Evolutionary conservation across 35 echinoderm and acorn worm species (phyloP).

Genomic region (Anneissia japonica): DNA sequence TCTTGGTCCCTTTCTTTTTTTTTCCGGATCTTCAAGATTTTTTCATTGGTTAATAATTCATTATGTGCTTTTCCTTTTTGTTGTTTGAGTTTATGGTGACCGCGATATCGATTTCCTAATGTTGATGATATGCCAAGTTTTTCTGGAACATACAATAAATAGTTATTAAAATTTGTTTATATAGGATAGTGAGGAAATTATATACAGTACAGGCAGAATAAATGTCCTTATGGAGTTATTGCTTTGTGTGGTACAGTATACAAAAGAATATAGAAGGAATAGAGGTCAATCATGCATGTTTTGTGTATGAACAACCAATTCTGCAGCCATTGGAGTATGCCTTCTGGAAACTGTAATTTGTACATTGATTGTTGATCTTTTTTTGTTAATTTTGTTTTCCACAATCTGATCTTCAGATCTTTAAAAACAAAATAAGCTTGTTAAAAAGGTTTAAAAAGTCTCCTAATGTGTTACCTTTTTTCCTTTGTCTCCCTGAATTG

Average conservation of each 20-base stretch:
- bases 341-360: not conserved
- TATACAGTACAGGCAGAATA: no score
- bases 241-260: no score
- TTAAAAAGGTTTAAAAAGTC: not conserved
- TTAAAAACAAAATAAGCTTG: not conserved
- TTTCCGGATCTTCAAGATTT: constrained; percentile 34
- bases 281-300: no score
- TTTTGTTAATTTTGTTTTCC: not conserved
- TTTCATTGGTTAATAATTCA: constrained; percentile 9
- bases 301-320: no score
- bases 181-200: no score
- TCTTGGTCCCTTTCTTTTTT: constrained; percentile 1
- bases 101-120: not conserved
- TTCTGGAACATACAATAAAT: no score
- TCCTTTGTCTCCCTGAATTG: not conserved
- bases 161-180: no score
- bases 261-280: no score
- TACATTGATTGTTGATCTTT: not conserved
- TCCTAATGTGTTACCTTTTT: not conserved
- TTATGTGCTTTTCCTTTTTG: not conserved
- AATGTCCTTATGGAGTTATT: no score
- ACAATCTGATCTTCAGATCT: not conserved
- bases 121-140: not conserved
- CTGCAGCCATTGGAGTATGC: not conserved
- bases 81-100: not conserved